Conservation (phyloP, 2,113 vertebrate genomes). For the Pseudopipra pipra region DNA sequence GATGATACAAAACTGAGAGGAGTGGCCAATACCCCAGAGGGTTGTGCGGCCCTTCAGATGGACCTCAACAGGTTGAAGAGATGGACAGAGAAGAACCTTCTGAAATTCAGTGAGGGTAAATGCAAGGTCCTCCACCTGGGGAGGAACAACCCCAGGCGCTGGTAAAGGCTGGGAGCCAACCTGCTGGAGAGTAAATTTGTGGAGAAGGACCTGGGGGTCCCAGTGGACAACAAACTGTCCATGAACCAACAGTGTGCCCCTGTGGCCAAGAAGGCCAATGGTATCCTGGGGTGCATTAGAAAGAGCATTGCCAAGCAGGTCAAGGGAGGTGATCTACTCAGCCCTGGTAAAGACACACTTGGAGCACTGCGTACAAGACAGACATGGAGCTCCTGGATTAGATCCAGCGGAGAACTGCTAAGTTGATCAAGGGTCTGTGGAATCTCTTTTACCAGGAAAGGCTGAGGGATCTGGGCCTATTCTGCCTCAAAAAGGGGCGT, state of each 20-base stretch:
- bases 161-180: not conserved
- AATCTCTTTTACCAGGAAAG: not conserved
- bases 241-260: not conserved
- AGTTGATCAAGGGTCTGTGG: not conserved
- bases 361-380: not conserved
- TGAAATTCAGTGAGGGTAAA: not conserved
- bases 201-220: not conserved
- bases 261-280: not conserved
- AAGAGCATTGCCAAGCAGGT: not conserved
- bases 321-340: not conserved
- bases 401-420: not conserved
- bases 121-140: not conserved
- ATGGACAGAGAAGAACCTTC: not conserved
- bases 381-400: not conserved
- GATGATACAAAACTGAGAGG: not conserved
- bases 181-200: not conserved
- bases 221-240: not conserved
- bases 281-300: not conserved
- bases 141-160: not conserved
- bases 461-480: not conserved
- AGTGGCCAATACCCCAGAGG: not conserved
- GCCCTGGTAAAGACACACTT: not conserved
- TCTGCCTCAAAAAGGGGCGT: not conserved
- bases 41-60: not conserved
- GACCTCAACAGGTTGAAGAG: not conserved